Evolutionary conservation across 2,888 invertebrate genomes (phyloP).

Genomic region (Phytoseiulus persimilis): DNA sequence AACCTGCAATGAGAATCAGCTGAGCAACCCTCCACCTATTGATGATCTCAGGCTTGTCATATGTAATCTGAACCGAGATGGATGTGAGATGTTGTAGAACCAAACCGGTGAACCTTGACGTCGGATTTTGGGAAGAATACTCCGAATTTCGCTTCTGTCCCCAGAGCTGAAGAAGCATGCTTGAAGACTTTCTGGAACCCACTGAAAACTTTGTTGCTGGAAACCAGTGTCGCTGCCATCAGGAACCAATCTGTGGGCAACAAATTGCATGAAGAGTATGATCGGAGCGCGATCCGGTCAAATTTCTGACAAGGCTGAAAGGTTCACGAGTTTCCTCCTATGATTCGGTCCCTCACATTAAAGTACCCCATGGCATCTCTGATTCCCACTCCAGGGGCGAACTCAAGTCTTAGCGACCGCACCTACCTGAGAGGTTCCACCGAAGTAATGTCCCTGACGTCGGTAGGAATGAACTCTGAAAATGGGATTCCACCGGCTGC

Average conservation of each 20-base stretch:
- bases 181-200: constrained; percentile 76
- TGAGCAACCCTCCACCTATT: constrained; percentile 54
- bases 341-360: no score
- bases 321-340: no score
- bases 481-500: neutral
- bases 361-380: no score
- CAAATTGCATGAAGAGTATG: no score
- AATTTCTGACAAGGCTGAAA: no score
- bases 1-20: constrained; percentile 50
- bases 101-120: constrained; percentile 6
- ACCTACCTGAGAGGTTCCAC: neutral
- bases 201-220: constrained; percentile 62
- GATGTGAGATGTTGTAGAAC: no score
- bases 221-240: constrained; percentile 40
- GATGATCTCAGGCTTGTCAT: no score
- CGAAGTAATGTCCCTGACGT: neutral
- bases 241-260: neutral
- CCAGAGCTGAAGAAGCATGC: constrained; percentile 66
- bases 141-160: constrained; percentile 87
- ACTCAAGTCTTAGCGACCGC: no score
- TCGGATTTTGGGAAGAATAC: constrained; percentile 64
- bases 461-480: neutral
- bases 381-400: no score
- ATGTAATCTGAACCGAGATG: no score
- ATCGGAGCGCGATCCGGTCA: no score